Conservation (phyloP, 2,888 invertebrate genomes). For the Megaustenia siamemsis region DNA sequence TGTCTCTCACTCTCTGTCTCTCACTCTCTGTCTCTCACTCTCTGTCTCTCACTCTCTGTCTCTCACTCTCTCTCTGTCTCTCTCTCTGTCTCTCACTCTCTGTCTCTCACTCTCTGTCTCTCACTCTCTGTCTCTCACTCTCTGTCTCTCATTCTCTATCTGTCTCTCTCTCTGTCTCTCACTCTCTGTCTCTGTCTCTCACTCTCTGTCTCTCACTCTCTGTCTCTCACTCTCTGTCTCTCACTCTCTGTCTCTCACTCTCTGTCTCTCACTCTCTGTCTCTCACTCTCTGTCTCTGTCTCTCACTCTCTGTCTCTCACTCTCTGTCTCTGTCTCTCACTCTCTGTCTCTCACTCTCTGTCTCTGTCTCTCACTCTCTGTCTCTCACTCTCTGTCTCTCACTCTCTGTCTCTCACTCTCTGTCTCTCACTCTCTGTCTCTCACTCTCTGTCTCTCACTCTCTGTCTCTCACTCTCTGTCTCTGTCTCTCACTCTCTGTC, state of each 20-base stretch:
- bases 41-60: neutral
- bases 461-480: too few species aligned
- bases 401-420: too few species aligned
- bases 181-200: neutral
- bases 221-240: neutral
- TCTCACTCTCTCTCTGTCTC: neutral
- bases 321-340: neutral
- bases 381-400: too few species aligned
- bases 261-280: neutral
- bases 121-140: constrained; percentile 2
- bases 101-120: constrained; percentile 7
- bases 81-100: neutral
- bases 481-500: too few species aligned
- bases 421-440: too few species aligned
- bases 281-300: neutral
- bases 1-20: neutral
- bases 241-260: neutral
- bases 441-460: too few species aligned
- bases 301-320: neutral
- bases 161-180: too few species aligned
- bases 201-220: neutral
- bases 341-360: neutral
- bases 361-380: too few species aligned
- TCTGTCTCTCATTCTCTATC: too few species aligned
- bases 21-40: neutral